Base-by-base conservation (phyloP, 2,113 vertebrate genomes). In the human (Homo sapiens) region DNA sequence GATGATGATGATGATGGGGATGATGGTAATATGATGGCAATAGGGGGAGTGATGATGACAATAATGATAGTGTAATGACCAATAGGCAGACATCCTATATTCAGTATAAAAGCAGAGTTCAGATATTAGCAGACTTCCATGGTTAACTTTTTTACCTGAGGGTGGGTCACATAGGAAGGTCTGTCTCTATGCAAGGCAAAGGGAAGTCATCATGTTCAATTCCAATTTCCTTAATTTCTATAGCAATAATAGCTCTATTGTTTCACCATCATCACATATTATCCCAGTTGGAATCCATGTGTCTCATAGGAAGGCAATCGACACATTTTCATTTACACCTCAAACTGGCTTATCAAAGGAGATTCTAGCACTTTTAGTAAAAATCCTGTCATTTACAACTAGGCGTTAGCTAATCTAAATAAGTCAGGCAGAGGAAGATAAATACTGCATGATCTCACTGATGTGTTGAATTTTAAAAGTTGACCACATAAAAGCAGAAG, bases 11-110 rank as follows among this genome's bases (percentile, higher is more conserved):
- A 50, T 50, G 48, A 13, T 50, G 10, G 48, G 11, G 48, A 50
- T 50, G 48, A 50, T 50, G 48, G 18, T 83, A 12, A 9, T 40
- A 18, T 85, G 82, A 7, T 35, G 20, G 25, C 22, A 9, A 13
- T 89, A 66, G 3, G 14, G 48, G 11, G 5, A 18, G 22, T 48
- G 73, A 61, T 1, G 14, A 25, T 17, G 35, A 38, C 22, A 12
- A 10, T 9, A 3, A 35, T 8, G 6, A 27, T 50, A 52, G 3
- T 6, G 35, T 6, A 3, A 25, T 12, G 11, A 1, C 6, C 30
- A n/a, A 27, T 10, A 30, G 20, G 30, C 25, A 3, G n/a, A 13
- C 14, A 55, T 9, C 30, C 23, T 23, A 6, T 25, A 48, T 38
- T 38, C 14, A 50, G 4, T 84, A 50, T 50, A 27, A 11, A 73